phyloP scores from a whole-genome alignment of 2,113 vertebrate species.

The Theristicus caerulescens region DNA sequence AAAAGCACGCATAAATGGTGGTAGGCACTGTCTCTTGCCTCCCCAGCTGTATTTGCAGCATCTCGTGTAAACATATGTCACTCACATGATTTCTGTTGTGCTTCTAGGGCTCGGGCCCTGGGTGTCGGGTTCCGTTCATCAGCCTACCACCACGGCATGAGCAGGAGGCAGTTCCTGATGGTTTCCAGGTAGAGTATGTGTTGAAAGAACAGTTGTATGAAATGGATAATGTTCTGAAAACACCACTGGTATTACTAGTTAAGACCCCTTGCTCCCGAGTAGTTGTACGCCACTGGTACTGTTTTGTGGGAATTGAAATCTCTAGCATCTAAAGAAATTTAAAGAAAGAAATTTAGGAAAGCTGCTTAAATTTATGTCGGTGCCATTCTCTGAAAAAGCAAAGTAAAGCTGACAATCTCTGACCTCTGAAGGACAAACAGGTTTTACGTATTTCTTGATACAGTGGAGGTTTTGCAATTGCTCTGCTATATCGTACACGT shows the following conservation, averaged over 20 bases:
- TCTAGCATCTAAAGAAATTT: background rate
- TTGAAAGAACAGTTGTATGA: background rate
- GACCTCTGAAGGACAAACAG: background rate
- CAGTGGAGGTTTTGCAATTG: background rate
- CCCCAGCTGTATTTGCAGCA: background rate
- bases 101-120: slow-evolving; percentile 38
- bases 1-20: background rate
- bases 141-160: slow-evolving; percentile 39
- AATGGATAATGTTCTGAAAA: background rate
- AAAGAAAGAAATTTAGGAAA: background rate
- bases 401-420: background rate
- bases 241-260: background rate
- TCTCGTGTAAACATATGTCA: fast-evolving
- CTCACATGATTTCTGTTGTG: background rate
- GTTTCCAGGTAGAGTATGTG: slow-evolving; percentile 75
- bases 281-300: background rate
- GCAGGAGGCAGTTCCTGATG: slow-evolving; percentile 53
- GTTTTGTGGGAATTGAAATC: background rate
- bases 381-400: background rate
- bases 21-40: background rate
- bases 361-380: background rate
- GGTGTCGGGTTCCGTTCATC: slow-evolving; percentile 67
- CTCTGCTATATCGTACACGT: fast-evolving
- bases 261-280: background rate
- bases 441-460: background rate